Evolutionary conservation across 1,140 invertebrate species (phyloP).

Genomic region (Neodiprion fabricii): DNA sequence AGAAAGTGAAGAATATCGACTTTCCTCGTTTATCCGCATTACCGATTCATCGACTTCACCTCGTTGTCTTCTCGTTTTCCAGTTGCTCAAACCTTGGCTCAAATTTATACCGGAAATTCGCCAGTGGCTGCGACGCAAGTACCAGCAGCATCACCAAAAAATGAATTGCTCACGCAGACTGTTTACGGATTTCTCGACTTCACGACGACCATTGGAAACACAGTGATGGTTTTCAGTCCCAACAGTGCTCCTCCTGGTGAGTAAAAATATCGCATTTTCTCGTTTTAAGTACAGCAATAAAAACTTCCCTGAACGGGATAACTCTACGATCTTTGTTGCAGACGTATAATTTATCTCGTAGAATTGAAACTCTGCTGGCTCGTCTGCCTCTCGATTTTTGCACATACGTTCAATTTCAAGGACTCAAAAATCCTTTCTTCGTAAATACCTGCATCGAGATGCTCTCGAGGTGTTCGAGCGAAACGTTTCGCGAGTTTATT

Average conservation of each 20-base stretch:
- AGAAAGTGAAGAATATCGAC: not conserved
- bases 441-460: too few relatives aligned
- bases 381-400: too few relatives aligned
- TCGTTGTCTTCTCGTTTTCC: slow-evolving; percentile 18
- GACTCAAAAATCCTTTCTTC: too few relatives aligned
- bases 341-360: too few relatives aligned
- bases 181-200: slow-evolving; percentile 92
- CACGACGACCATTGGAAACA: slow-evolving; percentile 87
- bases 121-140: slow-evolving; percentile 20
- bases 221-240: slow-evolving; percentile 89
- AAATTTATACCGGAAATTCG: slow-evolving; percentile 46
- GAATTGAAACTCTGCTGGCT: too few relatives aligned
- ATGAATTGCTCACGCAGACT: slow-evolving; percentile 73
- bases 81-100: slow-evolving; percentile 48
- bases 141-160: slow-evolving; percentile 32
- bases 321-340: too few relatives aligned
- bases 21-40: not conserved
- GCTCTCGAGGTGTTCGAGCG: too few relatives aligned
- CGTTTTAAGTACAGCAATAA: not conserved
- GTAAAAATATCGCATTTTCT: not conserved
- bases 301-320: too few relatives aligned
- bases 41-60: not conserved
- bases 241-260: slow-evolving; percentile 70
- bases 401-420: too few relatives aligned
- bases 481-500: too few relatives aligned